Evolutionary conservation across 2,888 invertebrate genomes (phyloP).

Genomic region (Epicampocera succincta): DNA sequence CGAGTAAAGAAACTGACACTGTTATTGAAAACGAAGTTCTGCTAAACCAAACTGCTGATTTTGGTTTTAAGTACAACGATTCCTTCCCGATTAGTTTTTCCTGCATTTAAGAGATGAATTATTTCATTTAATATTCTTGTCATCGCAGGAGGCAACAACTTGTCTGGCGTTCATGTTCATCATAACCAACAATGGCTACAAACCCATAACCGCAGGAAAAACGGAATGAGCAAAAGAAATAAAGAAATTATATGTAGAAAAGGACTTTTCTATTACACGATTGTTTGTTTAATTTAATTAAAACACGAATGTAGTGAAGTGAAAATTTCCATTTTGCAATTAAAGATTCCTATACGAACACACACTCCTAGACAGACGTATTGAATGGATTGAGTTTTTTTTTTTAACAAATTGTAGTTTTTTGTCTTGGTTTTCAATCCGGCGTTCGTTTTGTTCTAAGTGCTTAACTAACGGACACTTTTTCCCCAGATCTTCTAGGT

Average conservation of each 20-base stretch:
- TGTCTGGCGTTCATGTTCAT: conserved; percentile 45
- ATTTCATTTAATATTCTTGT: conserved; percentile 23
- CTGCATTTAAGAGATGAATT: conserved; percentile 5
- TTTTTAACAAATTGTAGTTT: neutral
- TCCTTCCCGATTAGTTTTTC: neutral
- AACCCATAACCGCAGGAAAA: conserved; percentile 36
- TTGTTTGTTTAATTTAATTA: conserved; percentile 55
- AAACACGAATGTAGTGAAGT: conserved; percentile 18
- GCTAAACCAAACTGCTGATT: too few relatives aligned
- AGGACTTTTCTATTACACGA: conserved; percentile 26
- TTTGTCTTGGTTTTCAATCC: neutral
- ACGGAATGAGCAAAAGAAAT: conserved; percentile 2
- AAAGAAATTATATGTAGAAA: conserved; percentile 14
- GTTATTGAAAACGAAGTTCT: too few relatives aligned
- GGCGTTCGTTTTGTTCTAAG: too few relatives aligned
- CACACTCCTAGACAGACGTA: too few relatives aligned
- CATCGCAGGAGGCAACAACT: conserved; percentile 20
- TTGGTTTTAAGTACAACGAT: neutral
- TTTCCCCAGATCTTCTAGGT: too few relatives aligned
- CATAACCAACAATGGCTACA: conserved; percentile 23
- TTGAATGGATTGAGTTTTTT: too few relatives aligned
- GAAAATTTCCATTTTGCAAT: conserved; percentile 59
- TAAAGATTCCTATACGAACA: conserved; percentile 14
- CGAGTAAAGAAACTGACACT: too few relatives aligned
- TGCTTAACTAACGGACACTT: too few relatives aligned